Evolutionary conservation across 1,140 invertebrate species (phyloP), one percentile per base, ranked within the genome.

Genomic region (Apocrypta bakeri): DNA sequence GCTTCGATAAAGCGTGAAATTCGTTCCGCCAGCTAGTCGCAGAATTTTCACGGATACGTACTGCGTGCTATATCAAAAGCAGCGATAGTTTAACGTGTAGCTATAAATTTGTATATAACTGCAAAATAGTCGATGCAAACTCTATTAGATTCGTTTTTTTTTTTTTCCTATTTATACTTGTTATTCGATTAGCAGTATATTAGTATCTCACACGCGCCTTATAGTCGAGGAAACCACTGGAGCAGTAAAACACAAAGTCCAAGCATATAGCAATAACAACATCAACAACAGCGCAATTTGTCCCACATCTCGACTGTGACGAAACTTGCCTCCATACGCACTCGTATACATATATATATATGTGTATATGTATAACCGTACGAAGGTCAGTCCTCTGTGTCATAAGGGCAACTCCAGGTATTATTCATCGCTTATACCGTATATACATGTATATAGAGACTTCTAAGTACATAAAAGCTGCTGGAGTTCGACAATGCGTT

Each of bases 371-470:
- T n/a, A n/a, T n/a, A n/a, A n/a, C n/a, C n/a, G n/a, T 17, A 75
- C 61, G 73, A 77, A 77, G 75, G 61, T 77, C 61, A 25, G 11
- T 33, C 37, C n/a, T 56, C 14, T 42, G 63, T 66, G 33, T 64
- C 75, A 66, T 27, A 61, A 64, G 61, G n/a, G 31, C 61, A 77
- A 61, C 17, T 6, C 48, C 21, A 56, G 17, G 48, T 21, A 7
- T 3, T 48, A 48, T 21, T 2, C 48, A 6, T 17, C 61, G 33
- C 33, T 27, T 6, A 29, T 77, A 31, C 76, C 68, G 66, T 69
- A 69, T 79, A 68, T 61, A 79, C 69, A 37, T 3, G 63, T 68
- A 77, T 76, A 76, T 40, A n/a, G n/a, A n/a, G n/a, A n/a, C n/a
- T n/a, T n/a, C n/a, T n/a, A n/a, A 29, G n/a, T 76, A 31, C 29